Conservation (phyloP, 2,797 vertebrate genomes). For the Dendrocincla fuliginosa region DNA sequence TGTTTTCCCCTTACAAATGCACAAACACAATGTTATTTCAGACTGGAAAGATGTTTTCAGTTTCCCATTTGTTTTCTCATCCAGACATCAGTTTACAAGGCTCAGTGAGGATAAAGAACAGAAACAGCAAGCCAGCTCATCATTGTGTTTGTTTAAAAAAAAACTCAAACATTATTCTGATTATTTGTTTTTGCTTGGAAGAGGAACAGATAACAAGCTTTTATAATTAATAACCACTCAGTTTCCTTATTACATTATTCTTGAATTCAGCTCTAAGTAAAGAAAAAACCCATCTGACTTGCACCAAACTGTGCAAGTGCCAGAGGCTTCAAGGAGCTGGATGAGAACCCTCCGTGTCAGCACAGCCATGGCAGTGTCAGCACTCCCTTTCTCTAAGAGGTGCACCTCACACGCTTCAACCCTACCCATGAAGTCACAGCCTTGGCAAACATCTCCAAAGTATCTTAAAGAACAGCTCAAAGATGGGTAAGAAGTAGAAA, state of each 20-base stretch:
- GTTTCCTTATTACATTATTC: not conserved
- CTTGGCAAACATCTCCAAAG: not conserved
- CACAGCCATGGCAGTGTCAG: not conserved
- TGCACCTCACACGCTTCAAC: fast-evolving
- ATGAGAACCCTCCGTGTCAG: not conserved
- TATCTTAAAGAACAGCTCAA: not conserved
- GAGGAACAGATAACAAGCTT: not conserved
- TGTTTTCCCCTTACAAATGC: not conserved
- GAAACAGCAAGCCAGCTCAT: not conserved
- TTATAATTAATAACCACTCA: not conserved
- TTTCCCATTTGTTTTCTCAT: conserved; percentile 9
- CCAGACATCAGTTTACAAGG: not conserved
- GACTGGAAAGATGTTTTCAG: not conserved
- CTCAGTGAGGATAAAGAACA: not conserved
- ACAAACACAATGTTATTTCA: not conserved
- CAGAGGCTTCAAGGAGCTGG: not conserved
- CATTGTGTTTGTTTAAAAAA: not conserved
- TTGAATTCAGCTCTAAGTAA: not conserved
- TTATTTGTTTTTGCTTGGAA: not conserved
- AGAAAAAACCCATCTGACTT: not conserved
- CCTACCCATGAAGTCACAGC: not conserved
- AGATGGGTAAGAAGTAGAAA: not conserved
- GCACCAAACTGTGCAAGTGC: not conserved
- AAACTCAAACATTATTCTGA: not conserved
- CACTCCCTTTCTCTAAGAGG: not conserved